phyloP scores from a whole-genome alignment of 1,140 invertebrate genomes.

The Halyomorpha halys region DNA sequence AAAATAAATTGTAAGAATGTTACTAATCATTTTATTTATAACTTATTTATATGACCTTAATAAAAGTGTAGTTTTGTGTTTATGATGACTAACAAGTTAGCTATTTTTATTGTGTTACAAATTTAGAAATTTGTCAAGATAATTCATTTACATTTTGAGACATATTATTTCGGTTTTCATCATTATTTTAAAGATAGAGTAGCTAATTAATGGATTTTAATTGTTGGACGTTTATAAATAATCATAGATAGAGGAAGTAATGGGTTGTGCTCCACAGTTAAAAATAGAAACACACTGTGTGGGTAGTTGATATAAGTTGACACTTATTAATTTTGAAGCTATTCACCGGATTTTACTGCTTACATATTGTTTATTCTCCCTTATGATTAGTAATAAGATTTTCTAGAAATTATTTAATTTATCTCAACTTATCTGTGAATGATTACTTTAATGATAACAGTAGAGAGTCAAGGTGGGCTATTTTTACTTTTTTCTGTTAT shows the following conservation, averaged over 20 bases:
- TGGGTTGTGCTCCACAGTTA: slow-evolving; percentile 17
- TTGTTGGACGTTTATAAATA: slow-evolving; percentile 9
- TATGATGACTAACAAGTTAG: no score
- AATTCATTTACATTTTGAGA: no score
- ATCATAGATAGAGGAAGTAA: slow-evolving; percentile 18
- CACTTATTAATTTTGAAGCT: slow-evolving; percentile 3
- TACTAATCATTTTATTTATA: no score
- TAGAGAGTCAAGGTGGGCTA: slow-evolving; percentile 14
- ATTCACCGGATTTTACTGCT: neutral
- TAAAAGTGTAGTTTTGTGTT: no score
- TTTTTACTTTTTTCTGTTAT: slow-evolving; percentile 11
- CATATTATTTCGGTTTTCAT: no score
- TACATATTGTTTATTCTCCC: neutral
- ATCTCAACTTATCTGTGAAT: neutral
- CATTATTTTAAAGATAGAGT: no score
- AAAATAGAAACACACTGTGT: slow-evolving; percentile 15
- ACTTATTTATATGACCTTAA: no score
- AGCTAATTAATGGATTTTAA: neutral
- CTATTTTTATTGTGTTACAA: no score
- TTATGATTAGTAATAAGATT: neutral
- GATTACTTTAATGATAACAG: neutral
- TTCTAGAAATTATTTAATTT: neutral
- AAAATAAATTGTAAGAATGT: no score
- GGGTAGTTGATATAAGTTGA: slow-evolving; percentile 13
- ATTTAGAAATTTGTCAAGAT: no score